Conservation (phyloP, 2,888 invertebrate genomes). For the Hyles lineata region DNA sequence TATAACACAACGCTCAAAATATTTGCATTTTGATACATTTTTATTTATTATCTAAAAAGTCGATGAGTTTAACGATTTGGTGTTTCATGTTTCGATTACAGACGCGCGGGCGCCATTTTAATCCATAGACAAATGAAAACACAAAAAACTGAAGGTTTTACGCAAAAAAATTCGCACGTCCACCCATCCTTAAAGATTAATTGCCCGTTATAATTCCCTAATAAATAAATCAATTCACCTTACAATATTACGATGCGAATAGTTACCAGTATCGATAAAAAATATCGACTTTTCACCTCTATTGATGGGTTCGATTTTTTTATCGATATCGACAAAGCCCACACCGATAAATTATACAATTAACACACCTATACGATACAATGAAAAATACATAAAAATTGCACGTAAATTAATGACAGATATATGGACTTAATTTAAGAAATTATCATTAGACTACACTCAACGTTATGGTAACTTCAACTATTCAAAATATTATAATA, state of each 20-base stretch:
- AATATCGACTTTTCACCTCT: conserved; percentile 5
- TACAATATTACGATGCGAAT: conserved; percentile 33
- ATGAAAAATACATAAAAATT: conserved; percentile 77
- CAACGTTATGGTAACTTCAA: conserved; percentile 48
- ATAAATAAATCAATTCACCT: conserved; percentile 79
- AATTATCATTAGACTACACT: conserved; percentile 25
- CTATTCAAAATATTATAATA: conserved; percentile 47
- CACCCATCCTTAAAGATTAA: conserved; percentile 53
- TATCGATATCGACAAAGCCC: conserved; percentile 14
- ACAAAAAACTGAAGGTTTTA: conserved; percentile 26
- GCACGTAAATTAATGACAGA: conserved; percentile 76
- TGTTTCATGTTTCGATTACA: conserved; percentile 81
- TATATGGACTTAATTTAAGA: conserved; percentile 23
- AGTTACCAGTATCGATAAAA: conserved; percentile 17
- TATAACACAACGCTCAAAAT: conserved; percentile 78
- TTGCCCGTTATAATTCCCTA: conserved; percentile 75
- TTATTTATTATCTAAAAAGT: conserved; percentile 84
- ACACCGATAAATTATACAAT: conserved; percentile 54
- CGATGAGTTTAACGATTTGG: conserved; percentile 80
- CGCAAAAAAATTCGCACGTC: conserved; percentile 44
- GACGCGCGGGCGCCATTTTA: conserved; percentile 51
- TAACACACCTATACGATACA: conserved; percentile 62
- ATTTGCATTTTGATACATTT: conserved; percentile 68
- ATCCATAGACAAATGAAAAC: conserved; percentile 38
- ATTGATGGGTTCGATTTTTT: background rate